phyloP scores from a whole-genome alignment of 2,888 invertebrate species.

The Bellardia pandia region DNA sequence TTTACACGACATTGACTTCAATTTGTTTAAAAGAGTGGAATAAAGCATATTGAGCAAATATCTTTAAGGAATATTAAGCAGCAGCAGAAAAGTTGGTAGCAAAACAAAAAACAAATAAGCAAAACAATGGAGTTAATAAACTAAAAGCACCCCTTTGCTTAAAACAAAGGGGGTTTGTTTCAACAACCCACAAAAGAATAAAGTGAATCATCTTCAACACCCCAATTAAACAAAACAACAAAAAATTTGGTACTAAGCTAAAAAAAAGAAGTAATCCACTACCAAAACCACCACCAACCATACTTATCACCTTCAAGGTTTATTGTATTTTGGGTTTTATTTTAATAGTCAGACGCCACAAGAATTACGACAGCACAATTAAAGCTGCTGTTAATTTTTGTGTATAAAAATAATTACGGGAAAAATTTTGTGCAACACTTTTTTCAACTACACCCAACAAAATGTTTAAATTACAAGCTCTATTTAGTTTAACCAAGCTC shows the following conservation, averaged over 20 bases:
- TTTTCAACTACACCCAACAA: conserved; percentile 15
- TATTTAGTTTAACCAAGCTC: conserved; percentile 62
- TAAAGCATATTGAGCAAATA: conserved; percentile 54
- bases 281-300: conserved; percentile 52
- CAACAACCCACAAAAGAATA: conserved; percentile 35
- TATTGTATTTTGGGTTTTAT: conserved; percentile 16
- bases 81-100: conserved; percentile 11
- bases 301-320: conserved; percentile 66
- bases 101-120: background rate
- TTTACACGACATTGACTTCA: conserved; percentile 70
- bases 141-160: conserved; percentile 69
- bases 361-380: conserved; percentile 54
- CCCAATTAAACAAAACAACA: conserved; percentile 46
- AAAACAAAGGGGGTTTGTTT: conserved; percentile 65
- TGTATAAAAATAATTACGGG: conserved; percentile 68
- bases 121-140: conserved; percentile 69
- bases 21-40: conserved; percentile 30
- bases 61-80: conserved; percentile 14
- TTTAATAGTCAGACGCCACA: conserved; percentile 36
- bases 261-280: conserved; percentile 62
- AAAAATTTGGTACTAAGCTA: conserved; percentile 19
- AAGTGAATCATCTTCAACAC: conserved; percentile 71
- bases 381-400: conserved; percentile 53
- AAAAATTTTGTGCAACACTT: conserved; percentile 62
- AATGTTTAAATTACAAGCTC: conserved; percentile 70